Conservation (phyloP, 2,113 vertebrate genomes). For the Podarcis raffonei region DNA sequence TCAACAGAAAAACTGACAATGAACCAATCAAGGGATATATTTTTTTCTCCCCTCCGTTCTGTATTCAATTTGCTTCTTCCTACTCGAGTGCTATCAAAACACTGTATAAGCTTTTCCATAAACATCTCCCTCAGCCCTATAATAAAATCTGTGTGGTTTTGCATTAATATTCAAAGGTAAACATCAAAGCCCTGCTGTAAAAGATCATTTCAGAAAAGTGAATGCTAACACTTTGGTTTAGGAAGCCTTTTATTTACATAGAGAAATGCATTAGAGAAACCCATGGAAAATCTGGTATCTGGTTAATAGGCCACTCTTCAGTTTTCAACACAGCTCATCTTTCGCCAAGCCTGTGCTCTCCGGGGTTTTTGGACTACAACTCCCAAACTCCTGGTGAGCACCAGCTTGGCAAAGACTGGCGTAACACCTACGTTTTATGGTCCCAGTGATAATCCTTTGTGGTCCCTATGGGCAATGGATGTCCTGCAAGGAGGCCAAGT, state of each 20-base stretch:
- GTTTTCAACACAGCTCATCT: neutral
- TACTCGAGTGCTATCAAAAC: slow-evolving; percentile 4
- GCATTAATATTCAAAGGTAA: slow-evolving; percentile 8
- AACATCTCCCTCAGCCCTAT: neutral
- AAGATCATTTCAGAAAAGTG: slow-evolving; percentile 5
- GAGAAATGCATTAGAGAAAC: neutral
- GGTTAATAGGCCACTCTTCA: neutral
- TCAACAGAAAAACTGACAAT: slow-evolving; percentile 12
- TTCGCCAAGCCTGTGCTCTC: too few relatives aligned
- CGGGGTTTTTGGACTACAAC: too few relatives aligned
- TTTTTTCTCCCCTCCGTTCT: neutral
- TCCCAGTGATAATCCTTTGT: slow-evolving; percentile 9
- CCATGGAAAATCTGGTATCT: neutral
- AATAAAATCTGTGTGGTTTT: neutral
- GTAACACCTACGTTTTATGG: neutral
- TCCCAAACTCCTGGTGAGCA: too few relatives aligned
- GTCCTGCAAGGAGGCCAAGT: neutral
- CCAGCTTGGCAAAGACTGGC: too few relatives aligned
- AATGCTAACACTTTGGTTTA: neutral
- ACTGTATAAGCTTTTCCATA: slow-evolving; percentile 5
- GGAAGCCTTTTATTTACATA: neutral
- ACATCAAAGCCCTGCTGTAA: neutral
- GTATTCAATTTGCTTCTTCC: neutral
- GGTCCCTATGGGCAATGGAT: neutral
- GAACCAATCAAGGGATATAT: neutral